Conservation (phyloP, 2,113 vertebrate species). For the Opisthocomus hoazin region DNA sequence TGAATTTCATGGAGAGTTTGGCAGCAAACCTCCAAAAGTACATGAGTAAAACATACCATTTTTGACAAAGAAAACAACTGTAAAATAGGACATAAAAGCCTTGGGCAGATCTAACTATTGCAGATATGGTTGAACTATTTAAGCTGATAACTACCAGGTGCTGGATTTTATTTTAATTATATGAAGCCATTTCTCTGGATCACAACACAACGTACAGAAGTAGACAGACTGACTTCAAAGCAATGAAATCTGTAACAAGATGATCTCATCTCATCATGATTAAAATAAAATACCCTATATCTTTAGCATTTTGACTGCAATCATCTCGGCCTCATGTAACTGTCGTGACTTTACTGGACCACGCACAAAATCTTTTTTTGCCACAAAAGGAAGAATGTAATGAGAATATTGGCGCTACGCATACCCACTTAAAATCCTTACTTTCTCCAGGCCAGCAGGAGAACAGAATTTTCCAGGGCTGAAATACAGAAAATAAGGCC, state of each 20-base stretch:
- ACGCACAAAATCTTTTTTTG: neutral
- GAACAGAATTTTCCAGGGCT: neutral
- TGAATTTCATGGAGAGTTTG: neutral
- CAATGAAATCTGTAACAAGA: neutral
- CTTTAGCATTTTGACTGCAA: neutral
- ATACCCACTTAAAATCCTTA: neutral
- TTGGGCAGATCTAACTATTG: neutral
- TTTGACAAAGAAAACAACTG: constrained; percentile 11
- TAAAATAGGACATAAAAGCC: neutral
- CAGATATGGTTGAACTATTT: neutral
- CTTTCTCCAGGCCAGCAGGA: neutral
- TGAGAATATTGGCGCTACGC: neutral
- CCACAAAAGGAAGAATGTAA: neutral
- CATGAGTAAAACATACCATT: neutral
- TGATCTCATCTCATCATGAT: neutral
- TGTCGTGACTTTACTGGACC: neutral
- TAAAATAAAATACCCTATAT: neutral
- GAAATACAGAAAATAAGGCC: neutral
- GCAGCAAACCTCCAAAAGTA: neutral
- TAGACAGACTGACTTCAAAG: neutral
- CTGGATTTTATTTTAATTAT: neutral
- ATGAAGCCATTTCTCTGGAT: neutral
- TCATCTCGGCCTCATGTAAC: neutral
- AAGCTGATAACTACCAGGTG: neutral
- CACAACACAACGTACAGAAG: neutral